phyloP scores from a whole-genome alignment of 1,140 invertebrate genomes.

The Ctenoplectra terminalis region DNA sequence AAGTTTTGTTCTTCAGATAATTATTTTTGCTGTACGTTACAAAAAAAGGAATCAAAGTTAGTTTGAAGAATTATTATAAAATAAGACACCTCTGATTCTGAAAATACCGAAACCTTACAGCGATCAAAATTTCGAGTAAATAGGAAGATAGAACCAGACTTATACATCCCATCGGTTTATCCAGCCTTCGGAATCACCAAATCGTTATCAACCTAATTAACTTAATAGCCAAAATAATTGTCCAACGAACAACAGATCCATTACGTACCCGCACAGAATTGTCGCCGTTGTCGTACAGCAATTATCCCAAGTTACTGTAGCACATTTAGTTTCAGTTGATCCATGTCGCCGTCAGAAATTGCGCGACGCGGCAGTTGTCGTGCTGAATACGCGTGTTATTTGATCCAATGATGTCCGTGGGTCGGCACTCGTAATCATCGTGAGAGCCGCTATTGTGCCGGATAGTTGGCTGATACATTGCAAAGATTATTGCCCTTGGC shows the following conservation, averaged over 20 bases:
- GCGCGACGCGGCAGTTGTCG: constrained; percentile 2
- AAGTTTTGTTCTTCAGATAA: no score
- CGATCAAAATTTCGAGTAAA: background rate
- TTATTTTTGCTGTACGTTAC: no score
- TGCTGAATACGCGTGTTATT: constrained; percentile 33
- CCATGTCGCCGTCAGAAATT: constrained; percentile 26
- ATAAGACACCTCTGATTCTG: no score
- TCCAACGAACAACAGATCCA: background rate
- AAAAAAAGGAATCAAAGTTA: no score
- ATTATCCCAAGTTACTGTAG: background rate
- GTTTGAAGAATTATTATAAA: no score
- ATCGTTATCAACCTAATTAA: background rate
- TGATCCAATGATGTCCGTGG: constrained; percentile 31
- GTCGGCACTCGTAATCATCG: constrained; percentile 19
- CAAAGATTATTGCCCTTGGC: constrained; percentile 43
- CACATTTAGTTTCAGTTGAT: constrained; percentile 21
- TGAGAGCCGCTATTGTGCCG: constrained; percentile 35
- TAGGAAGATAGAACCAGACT: background rate
- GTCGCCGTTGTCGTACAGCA: background rate
- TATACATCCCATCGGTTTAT: background rate
- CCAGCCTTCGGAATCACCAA: background rate
- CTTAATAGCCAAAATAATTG: background rate
- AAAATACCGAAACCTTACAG: no score
- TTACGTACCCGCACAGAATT: background rate
- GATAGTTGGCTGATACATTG: constrained; percentile 28